Base-by-base conservation (phyloP, 92 coral and sea anemone species). In the Desmophyllum pertusum region DNA sequence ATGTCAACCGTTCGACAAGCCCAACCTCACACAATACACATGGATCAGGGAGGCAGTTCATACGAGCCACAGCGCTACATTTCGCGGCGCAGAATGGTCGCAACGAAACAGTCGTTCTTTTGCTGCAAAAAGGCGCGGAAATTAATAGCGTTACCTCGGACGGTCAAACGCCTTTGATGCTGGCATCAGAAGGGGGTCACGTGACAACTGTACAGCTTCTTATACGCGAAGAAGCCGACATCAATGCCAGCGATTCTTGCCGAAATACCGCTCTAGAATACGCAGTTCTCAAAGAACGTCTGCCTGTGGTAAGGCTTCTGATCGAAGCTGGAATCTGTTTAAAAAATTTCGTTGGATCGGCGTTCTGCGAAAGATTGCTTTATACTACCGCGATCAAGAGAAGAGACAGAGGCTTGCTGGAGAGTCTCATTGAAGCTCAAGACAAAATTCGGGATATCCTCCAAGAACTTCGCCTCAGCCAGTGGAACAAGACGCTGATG, bases 281-380 rank as follows among this genome's bases (percentile, higher is more conserved):
- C 67, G 80, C 80, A 52, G 80, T 35, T 33, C 43, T 19, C 3
- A 35, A 52, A 13, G 30, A 59, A 6, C 38, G n/a, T 33, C 42
- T 75, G 30, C 0, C 42, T 33, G 48, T 76, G 38, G 66, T 19
- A 4, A 35, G 52, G 39, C 30, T 76, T 11, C 80, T 52, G 0
- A 51, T 76, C 45, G 43, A 76, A 21, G 18, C 30, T 31, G 80
- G 80, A 23, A 59, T 59, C 18, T 11, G 4, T n/a, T 13, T 53
- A 0, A 40, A 25, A 18, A 5, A 10, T 38, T 59, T 36, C 39
- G 77, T 81, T 41, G 77, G 78, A 46, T 64, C 51, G 53, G 77
- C 38, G 87, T 63, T 64, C 77, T 73, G 86, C 76, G 64, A 83
- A 61, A 63, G 64, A 35, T 36, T 75, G 65, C 59, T 67, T n/a